Base-by-base conservation (phyloP, 1,140 invertebrate species). In the Cheumatopsyche charites region DNA sequence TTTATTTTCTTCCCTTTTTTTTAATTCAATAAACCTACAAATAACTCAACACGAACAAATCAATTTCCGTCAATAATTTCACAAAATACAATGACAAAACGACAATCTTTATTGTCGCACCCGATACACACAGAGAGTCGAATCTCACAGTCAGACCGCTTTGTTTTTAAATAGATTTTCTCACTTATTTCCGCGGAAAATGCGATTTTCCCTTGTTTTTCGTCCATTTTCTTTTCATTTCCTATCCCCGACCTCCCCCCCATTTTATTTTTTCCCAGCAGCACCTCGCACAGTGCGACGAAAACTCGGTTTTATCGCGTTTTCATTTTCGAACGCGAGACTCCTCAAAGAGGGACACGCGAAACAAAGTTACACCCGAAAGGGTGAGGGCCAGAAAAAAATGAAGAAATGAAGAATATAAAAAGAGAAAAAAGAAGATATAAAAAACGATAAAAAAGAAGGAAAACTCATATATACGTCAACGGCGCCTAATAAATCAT, bases 221-320 rank as follows among this genome's bases (percentile, higher is more conserved):
- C 47, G 15, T 55, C 47, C 42, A 68, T 68, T 68, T 68, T 68
- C 66, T 68, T 68, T 68, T 55, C 47, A 68, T 68, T 68, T 68
- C 66, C 66, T 68, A 47, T 29, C 29, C 29, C 29, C n/a, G n/a
- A n/a, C n/a, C n/a, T n/a, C 29, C 29, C 29, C 29, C 29, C 29
- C 9, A 36, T 36, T 4, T 9, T n/a, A n/a, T n/a, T n/a, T n/a
- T n/a, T n/a, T n/a, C n/a, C n/a, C n/a, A n/a, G n/a, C n/a, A n/a
- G n/a, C n/a, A n/a, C n/a, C n/a, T n/a, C n/a, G n/a, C n/a, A n/a
- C n/a, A n/a, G n/a, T n/a, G n/a, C n/a, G n/a, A 9, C 29, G 29
- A 36, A 4, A 4, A 3, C 9, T 36, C 29, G 23, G 45, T 68
- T 68, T 68, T 68, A 68, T 68, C 55, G 43, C 66, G 49, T 68